A percentile compares a stretch with the other conserved stretches of the same genome.
These are phyloP conservation scores for Miltochrista miniata DNA, from an alignment of 2,888 invertebrate genomes.

Conservation along the genomic window DNA sequence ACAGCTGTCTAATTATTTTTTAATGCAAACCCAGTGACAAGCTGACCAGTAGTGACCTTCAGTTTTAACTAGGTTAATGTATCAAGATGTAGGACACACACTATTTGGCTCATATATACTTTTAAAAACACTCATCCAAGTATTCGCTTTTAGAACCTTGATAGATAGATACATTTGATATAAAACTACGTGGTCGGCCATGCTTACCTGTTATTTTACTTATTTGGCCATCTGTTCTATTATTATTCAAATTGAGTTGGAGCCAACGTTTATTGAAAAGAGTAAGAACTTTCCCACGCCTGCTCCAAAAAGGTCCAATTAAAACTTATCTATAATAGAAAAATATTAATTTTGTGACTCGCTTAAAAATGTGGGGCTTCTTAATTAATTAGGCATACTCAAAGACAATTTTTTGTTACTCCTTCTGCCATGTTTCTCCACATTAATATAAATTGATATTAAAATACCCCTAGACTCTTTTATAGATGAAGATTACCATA, in stretches of 20 bases:
- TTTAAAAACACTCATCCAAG: conserved; percentile 41
- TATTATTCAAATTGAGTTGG: conserved; percentile 33
- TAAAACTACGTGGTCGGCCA: conserved; percentile 22
- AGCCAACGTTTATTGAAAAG: conserved; percentile 20
- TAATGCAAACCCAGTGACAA: conserved; percentile 49
- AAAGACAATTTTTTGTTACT: conserved; percentile 5
- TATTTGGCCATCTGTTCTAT: conserved; percentile 35
- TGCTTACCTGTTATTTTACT: conserved; percentile 34
- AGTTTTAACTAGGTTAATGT: conserved; percentile 75
- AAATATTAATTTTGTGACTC: conserved; percentile 20
- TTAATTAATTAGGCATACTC: too few species aligned
- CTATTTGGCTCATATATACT: conserved; percentile 60
- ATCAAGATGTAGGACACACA: conserved; percentile 64
- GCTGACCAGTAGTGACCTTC: conserved; percentile 60
- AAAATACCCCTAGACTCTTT: conserved; percentile 8
- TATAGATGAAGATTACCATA: conserved; percentile 21
- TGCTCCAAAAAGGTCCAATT: conserved; percentile 27
- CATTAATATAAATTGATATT: conserved; percentile 6
- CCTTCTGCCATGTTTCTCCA: conserved; percentile 5
- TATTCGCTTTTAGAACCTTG: conserved; percentile 56
- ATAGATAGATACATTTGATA: conserved; percentile 55
- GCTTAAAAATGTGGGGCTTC: conserved; percentile 17
- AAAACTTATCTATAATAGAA: not conserved
- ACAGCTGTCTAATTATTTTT: conserved; percentile 10
- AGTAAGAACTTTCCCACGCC: conserved; percentile 32